Conservation (phyloP, 2,888 invertebrate species). For the Morpho deidamia region DNA sequence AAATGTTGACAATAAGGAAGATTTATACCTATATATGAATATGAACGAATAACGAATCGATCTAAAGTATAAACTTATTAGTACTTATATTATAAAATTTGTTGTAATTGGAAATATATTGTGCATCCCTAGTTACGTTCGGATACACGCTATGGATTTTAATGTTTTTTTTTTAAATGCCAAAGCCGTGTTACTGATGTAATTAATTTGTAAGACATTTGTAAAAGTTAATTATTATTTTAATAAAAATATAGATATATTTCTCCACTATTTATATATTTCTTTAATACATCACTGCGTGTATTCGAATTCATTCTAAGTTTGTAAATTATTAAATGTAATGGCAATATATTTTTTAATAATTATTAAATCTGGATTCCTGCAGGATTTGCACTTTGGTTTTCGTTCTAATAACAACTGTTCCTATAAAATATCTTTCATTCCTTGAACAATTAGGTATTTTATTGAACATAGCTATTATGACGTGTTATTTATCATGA, state of each 20-base stretch:
- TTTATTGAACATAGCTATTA: slow-evolving; percentile 19
- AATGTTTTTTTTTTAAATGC: slow-evolving; percentile 9
- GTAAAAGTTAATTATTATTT: slow-evolving; percentile 8
- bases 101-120: slow-evolving; percentile 28
- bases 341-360: slow-evolving; percentile 17
- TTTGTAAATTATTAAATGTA: slow-evolving; percentile 3
- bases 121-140: slow-evolving; percentile 28
- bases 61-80: slow-evolving; percentile 68
- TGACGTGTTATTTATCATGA: slow-evolving; percentile 35
- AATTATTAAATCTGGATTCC: slow-evolving; percentile 13
- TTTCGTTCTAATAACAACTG: slow-evolving; percentile 13
- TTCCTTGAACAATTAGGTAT: slow-evolving; percentile 17
- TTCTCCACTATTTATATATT: slow-evolving; percentile 4
- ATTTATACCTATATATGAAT: slow-evolving; percentile 73
- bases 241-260: slow-evolving; percentile 9
- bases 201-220: slow-evolving; percentile 12
- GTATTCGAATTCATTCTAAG: slow-evolving; percentile 16
- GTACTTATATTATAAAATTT: slow-evolving; percentile 41
- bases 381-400: slow-evolving; percentile 1
- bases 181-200: slow-evolving; percentile 16
- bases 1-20: slow-evolving; percentile 75
- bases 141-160: slow-evolving; percentile 29
- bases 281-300: slow-evolving; percentile 12
- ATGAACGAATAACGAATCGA: slow-evolving; percentile 63
- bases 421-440: slow-evolving; percentile 23